A percentile compares a stretch with the other conserved stretches of the same genome.
phyloP scores from a whole-genome alignment of 2,888 invertebrate species.

The Matsumyia berberina region DNA sequence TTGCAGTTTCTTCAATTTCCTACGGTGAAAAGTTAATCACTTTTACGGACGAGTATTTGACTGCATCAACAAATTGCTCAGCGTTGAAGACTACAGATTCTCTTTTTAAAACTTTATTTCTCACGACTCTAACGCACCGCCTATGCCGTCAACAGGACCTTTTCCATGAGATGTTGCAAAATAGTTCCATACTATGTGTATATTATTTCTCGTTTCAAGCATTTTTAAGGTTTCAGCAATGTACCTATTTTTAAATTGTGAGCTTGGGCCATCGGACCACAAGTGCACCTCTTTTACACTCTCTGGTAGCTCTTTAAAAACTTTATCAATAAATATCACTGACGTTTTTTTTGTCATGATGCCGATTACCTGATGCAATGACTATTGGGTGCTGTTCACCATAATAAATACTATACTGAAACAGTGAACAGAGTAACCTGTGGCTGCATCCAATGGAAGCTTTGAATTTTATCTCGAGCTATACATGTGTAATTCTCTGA shows the following conservation, averaged over 20 bases:
- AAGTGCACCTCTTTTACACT: conserved; percentile 15
- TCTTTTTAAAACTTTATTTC: no score
- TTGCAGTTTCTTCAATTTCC: conserved; percentile 19
- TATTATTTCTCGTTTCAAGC: conserved; percentile 4
- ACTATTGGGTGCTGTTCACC: conserved; percentile 13
- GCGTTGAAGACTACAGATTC: conserved; percentile 32
- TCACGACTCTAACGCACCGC: conserved; percentile 16
- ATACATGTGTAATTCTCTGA: conserved; percentile 24
- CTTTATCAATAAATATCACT: conserved; percentile 15
- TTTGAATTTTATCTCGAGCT: no score
- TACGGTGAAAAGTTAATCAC: conserved; percentile 17
- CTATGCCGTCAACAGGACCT: conserved; percentile 13
- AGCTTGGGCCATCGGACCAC: no score
- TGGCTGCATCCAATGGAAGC: conserved; percentile 26
- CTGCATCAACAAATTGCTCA: conserved; percentile 23
- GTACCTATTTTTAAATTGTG: no score
- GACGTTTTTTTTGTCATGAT: conserved; percentile 29
- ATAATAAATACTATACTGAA: conserved; percentile 17
- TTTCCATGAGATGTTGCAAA: no score
- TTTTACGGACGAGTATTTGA: conserved; percentile 22
- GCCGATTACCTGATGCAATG: conserved; percentile 25
- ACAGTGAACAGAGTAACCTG: conserved; percentile 23
- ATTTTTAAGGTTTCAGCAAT: conserved; percentile 1
- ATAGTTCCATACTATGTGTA: conserved; percentile 14
- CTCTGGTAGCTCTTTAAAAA: conserved; percentile 27